phyloP scores from a whole-genome alignment of 2,113 vertebrate species.

The Solenodon paradoxus region DNA sequence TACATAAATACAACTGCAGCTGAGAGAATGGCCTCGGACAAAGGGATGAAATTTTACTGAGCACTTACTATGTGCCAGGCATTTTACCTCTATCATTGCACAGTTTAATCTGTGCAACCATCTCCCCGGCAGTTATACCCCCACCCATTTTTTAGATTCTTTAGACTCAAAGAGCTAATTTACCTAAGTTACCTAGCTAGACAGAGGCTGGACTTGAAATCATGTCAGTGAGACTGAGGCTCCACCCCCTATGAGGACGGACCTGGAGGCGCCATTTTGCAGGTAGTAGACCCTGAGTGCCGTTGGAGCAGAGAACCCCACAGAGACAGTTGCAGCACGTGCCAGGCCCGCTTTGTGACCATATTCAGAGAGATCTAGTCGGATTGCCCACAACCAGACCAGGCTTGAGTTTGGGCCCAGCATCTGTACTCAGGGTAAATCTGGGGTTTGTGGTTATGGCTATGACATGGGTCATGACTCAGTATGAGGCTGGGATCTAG shows the following conservation, averaged over 20 bases:
- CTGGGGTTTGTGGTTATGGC: not conserved
- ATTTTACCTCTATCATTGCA: too few species aligned
- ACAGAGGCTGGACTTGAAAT: not conserved
- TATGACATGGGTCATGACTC: not conserved
- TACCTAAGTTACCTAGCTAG: not conserved
- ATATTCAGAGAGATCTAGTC: not conserved
- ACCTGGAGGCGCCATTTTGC: not conserved
- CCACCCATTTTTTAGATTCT: not conserved
- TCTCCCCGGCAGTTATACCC: not conserved
- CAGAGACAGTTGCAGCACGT: too few species aligned
- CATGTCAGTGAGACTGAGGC: not conserved
- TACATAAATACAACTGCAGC: too few species aligned
- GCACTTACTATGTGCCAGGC: too few species aligned
- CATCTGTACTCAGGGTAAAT: not conserved
- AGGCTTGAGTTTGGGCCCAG: not conserved
- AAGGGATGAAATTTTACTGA: too few species aligned
- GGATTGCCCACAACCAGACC: not conserved
- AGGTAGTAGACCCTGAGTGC: not conserved
- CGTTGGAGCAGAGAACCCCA: too few species aligned
- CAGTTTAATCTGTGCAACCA: not conserved
- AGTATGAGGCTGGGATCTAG: not conserved
- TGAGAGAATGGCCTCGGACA: too few species aligned
- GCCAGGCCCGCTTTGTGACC: too few species aligned
- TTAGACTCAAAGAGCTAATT: not conserved
- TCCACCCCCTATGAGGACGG: not conserved